Percentiles rank a stretch among this genome's conserved stretches.
These are phyloP conservation scores for Noctua pronuba DNA, from an alignment of 2,888 invertebrate species.

Conservation along the genomic window DNA sequence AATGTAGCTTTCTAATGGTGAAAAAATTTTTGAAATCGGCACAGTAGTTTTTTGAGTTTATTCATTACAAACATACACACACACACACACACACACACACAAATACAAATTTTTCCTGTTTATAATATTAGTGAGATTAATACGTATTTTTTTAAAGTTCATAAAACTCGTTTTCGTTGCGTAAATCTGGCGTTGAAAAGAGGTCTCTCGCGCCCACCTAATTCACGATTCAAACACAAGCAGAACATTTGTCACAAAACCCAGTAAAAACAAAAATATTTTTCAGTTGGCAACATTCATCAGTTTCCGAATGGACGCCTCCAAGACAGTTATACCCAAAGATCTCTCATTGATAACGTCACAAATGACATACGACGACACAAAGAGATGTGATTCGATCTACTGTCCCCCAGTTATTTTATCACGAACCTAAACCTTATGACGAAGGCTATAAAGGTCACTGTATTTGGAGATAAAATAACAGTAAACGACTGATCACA, in stretches of 20 bases:
- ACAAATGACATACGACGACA: slow-evolving; percentile 34
- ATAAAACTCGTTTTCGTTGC: no score
- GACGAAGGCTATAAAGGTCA: background rate
- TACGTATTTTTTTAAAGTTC: no score
- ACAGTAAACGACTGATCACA: background rate
- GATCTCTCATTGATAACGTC: slow-evolving; percentile 46
- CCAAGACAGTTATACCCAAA: slow-evolving; percentile 31
- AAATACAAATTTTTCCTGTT: no score
- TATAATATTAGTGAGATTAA: no score
- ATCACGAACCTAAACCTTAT: background rate
- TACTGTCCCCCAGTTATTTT: background rate
- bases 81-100: no score
- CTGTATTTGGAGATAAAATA: background rate
- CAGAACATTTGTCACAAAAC: background rate
- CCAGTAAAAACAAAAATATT: slow-evolving; percentile 16
- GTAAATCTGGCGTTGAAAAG: no score
- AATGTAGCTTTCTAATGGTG: no score
- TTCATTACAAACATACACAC: no score
- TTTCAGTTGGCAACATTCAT: slow-evolving; percentile 24
- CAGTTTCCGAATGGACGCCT: slow-evolving; percentile 28
- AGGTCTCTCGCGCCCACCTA: no score
- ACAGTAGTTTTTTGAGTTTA: no score
- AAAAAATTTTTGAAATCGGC: no score
- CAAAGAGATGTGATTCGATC: slow-evolving; percentile 31
- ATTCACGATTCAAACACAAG: background rate